Evolutionary conservation across 2,888 invertebrate genomes (phyloP).

Genomic region (Pterostichus madidus): DNA sequence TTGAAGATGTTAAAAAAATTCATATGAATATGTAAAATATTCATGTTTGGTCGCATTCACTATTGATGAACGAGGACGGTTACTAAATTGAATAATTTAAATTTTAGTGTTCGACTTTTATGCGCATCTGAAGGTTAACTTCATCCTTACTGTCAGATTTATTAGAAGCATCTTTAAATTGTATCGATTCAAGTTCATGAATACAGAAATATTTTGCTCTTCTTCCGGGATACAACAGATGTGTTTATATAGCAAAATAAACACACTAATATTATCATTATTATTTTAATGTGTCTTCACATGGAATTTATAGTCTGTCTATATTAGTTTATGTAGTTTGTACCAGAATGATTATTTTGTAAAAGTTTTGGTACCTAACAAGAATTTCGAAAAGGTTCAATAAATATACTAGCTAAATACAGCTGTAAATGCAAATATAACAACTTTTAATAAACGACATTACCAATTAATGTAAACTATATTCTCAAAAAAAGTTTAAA

Average conservation of each 20-base stretch:
- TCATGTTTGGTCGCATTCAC: neutral
- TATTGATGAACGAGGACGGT: slow-evolving; percentile 8
- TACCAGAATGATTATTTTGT: too few relatives aligned
- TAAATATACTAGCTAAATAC: too few relatives aligned
- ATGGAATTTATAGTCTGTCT: too few relatives aligned
- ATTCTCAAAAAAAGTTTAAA: too few relatives aligned
- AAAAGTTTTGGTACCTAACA: too few relatives aligned
- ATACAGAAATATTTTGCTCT: neutral
- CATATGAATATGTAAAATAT: neutral
- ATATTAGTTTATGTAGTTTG: too few relatives aligned
- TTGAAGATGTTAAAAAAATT: neutral
- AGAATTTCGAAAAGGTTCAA: too few relatives aligned
- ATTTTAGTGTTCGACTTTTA: neutral
- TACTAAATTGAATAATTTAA: slow-evolving; percentile 11
- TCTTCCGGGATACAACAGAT: neutral
- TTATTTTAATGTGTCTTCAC: too few relatives aligned
- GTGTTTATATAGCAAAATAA: neutral
- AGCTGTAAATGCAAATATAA: too few relatives aligned
- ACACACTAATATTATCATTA: neutral
- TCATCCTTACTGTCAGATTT: neutral
- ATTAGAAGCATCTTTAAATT: slow-evolving; percentile 25
- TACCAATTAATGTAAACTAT: too few relatives aligned
- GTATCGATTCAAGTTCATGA: slow-evolving; percentile 3
- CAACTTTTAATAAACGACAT: too few relatives aligned
- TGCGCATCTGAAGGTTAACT: slow-evolving; percentile 9